Evolutionary conservation across 1,140 invertebrate species (phyloP).

Genomic region (Yoshiicerus persimilis): DNA sequence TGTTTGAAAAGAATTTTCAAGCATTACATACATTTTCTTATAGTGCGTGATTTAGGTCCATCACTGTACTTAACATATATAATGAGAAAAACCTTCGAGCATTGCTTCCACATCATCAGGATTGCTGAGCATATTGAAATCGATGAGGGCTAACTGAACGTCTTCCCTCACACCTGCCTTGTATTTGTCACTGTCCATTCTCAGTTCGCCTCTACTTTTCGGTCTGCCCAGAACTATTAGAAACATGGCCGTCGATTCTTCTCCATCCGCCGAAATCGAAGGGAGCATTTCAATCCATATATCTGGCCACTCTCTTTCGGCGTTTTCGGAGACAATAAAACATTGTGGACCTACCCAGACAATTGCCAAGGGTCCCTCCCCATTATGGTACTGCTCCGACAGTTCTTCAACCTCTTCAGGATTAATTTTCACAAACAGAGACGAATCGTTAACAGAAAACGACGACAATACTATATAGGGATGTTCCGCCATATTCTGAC

Average conservation of each 20-base stretch:
- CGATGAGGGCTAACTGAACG: not conserved
- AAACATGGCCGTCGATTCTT: not conserved
- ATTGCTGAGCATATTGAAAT: not conserved
- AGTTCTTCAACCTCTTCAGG: not conserved
- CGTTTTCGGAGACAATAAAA: not conserved
- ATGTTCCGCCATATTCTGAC: not conserved
- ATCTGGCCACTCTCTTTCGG: not conserved
- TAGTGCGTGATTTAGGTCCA: too few species aligned
- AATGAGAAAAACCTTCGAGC: conserved; percentile 9
- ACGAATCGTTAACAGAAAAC: not conserved
- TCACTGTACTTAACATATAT: too few species aligned
- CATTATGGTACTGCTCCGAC: not conserved
- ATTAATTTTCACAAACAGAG: not conserved
- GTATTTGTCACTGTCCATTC: not conserved
- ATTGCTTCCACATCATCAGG: not conserved
- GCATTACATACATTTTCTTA: too few species aligned
- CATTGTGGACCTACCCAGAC: not conserved
- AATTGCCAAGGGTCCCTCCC: not conserved
- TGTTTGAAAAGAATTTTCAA: too few species aligned
- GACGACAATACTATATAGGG: not conserved
- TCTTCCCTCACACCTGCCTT: not conserved
- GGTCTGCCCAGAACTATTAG: not conserved
- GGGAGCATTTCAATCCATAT: not conserved
- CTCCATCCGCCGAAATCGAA: not conserved
- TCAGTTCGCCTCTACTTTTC: not conserved